Evolutionary conservation across 2,888 invertebrate genomes (phyloP).

Genomic region (Amblyjoppa fuscipennis): DNA sequence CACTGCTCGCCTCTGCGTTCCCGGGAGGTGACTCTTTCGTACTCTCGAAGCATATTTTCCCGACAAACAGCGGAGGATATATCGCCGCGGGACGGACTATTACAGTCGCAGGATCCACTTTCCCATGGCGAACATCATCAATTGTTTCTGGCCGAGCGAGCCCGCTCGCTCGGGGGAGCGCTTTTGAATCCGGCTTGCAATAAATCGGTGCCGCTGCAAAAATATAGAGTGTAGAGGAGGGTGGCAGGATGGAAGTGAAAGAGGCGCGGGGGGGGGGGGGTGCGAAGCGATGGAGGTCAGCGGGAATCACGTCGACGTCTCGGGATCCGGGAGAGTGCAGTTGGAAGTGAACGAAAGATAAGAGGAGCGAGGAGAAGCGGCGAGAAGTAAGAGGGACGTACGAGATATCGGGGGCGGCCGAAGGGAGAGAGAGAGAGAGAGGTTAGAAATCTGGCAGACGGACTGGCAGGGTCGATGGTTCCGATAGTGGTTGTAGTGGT

Average conservation of each 20-base stretch:
- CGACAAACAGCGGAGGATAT: conserved; percentile 26
- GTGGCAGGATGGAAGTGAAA: conserved; percentile 27
- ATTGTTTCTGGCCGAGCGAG: conserved; percentile 66
- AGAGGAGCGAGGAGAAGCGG: background rate
- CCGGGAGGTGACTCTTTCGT: too few relatives aligned
- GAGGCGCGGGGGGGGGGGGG: conserved; percentile 8
- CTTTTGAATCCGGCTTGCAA: conserved; percentile 63
- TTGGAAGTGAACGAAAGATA: conserved; percentile 11
- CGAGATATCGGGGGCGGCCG: background rate
- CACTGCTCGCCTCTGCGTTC: too few relatives aligned
- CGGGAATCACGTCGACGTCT: conserved; percentile 45
- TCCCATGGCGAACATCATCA: conserved; percentile 60
- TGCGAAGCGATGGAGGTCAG: background rate
- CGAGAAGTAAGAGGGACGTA: background rate
- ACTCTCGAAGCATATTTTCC: background rate
- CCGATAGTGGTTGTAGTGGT: conserved; percentile 41
- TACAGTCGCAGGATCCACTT: conserved; percentile 57
- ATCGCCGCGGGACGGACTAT: conserved; percentile 25
- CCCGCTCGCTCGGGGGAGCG: conserved; percentile 47
- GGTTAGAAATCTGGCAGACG: conserved; percentile 50
- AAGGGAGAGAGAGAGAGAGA: background rate
- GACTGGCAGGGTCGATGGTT: conserved; percentile 52
- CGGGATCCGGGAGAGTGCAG: conserved; percentile 25
- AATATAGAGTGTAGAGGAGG: conserved; percentile 23
- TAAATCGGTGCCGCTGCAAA: conserved; percentile 61